These are phyloP conservation scores for Eustalomyia histrio DNA, from an alignment of 2,888 invertebrate species.

Conservation along the genomic window DNA sequence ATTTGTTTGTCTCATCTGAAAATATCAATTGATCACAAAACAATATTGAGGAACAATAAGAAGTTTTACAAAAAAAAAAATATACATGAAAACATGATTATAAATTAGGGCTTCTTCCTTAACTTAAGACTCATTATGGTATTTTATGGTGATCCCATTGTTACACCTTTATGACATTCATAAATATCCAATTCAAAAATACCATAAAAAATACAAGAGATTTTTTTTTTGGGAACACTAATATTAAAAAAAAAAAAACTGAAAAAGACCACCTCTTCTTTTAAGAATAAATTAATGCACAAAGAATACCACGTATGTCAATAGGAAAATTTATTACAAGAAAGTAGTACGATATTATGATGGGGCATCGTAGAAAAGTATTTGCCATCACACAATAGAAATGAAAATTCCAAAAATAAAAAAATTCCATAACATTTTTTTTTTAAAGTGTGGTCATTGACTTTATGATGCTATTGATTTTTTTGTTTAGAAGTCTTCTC, in stretches of 20 bases:
- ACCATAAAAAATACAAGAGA: conserved; percentile 24
- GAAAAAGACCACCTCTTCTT: conserved; percentile 35
- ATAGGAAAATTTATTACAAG: conserved; percentile 48
- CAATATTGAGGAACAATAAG: conserved; percentile 15
- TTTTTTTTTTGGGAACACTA: not conserved
- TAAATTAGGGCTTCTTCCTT: conserved; percentile 13
- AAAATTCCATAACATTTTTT: not conserved
- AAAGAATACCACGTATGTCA: conserved; percentile 13
- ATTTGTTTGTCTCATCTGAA: conserved; percentile 24
- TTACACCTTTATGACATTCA: conserved; percentile 58
- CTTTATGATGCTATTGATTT: not conserved
- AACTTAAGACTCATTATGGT: conserved; percentile 15
- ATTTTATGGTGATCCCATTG: conserved; percentile 43
- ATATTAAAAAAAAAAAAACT: no score
- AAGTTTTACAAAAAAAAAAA: not conserved
- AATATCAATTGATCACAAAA: conserved; percentile 20
- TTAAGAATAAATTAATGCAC: conserved; percentile 25
- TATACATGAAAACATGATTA: not conserved
- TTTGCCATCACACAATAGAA: not conserved
- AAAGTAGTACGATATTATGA: conserved; percentile 50
- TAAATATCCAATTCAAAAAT: conserved; percentile 45
- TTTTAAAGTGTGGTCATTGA: conserved; percentile 6
- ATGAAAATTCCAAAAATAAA: not conserved
- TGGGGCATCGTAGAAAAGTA: not conserved
- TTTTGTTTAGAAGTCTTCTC: not conserved